Percentiles rank a stretch among this genome's conserved stretches.
Evolutionary conservation across 2,888 invertebrate genomes (phyloP).

Genomic region (Ryuthela nishihirai): DNA sequence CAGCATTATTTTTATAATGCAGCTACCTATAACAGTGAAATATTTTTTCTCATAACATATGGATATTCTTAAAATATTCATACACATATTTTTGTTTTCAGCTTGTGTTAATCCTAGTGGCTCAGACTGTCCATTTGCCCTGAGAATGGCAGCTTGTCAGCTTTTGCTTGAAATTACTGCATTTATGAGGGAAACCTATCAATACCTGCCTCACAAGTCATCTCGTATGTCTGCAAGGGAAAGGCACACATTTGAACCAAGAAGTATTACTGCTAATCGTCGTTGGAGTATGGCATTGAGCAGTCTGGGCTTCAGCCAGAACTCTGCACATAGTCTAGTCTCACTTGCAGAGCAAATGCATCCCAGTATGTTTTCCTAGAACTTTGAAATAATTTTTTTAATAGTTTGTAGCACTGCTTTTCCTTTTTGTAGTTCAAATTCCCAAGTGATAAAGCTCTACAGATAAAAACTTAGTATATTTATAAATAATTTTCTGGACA

Average conservation of each 20-base stretch:
- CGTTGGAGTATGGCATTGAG: conserved; percentile 94
- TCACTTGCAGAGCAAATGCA: conserved; percentile 83
- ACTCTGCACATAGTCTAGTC: conserved; percentile 86
- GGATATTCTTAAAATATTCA: too few species aligned
- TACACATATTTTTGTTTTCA: conserved; percentile 47
- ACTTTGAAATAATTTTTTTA: too few species aligned
- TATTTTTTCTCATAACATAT: too few species aligned
- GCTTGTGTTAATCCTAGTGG: conserved; percentile 68
- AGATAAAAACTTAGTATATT: too few species aligned
- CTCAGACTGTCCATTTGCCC: conserved; percentile 60
- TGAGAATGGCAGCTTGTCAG: conserved; percentile 89
- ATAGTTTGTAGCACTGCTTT: too few species aligned
- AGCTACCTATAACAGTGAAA: too few species aligned
- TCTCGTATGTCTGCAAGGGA: conserved; percentile 47
- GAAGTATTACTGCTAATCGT: conserved; percentile 67
- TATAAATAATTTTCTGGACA: too few species aligned
- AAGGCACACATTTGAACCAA: conserved; percentile 43
- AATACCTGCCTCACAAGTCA: conserved; percentile 56
- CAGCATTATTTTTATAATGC: too few species aligned
- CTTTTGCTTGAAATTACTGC: conserved; percentile 95
- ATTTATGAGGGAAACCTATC: conserved; percentile 94
- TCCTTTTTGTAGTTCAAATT: too few species aligned
- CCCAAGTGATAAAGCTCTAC: too few species aligned
- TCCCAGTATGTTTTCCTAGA: too few species aligned
- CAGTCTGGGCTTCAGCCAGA: conserved; percentile 92